These are phyloP conservation scores for Cephonodes hylas DNA, from an alignment of 2,888 invertebrate genomes.

Conservation along the genomic window DNA sequence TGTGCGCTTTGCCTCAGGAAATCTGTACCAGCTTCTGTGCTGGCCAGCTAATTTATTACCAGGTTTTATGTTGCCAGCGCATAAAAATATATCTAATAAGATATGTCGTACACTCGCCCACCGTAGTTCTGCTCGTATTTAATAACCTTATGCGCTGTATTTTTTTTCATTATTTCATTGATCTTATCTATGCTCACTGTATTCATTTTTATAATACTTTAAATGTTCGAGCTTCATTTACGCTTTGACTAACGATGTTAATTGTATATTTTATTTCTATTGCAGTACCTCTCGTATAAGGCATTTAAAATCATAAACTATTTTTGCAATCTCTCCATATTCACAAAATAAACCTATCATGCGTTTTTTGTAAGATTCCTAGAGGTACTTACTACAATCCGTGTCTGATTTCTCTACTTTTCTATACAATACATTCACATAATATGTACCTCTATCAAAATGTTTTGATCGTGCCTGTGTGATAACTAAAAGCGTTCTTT, in stretches of 20 bases:
- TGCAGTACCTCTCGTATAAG: too few relatives aligned
- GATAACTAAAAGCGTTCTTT: background rate
- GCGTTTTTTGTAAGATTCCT: too few relatives aligned
- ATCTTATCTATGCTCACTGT: background rate
- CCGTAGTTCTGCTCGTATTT: background rate
- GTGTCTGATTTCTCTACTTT: too few relatives aligned
- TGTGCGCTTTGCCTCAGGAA: slow-evolving; percentile 60
- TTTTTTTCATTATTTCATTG: background rate
- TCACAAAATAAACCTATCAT: too few relatives aligned
- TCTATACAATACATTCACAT: too few relatives aligned
- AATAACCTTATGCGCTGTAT: background rate
- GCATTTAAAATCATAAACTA: too few relatives aligned
- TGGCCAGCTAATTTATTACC: slow-evolving; percentile 21
- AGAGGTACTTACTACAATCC: too few relatives aligned
- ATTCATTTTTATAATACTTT: background rate
- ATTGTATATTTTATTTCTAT: too few relatives aligned
- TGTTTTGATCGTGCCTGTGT: background rate
- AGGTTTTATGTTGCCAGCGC: slow-evolving; percentile 16
- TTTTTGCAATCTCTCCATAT: too few relatives aligned
- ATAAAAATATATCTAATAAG: slow-evolving; percentile 16
- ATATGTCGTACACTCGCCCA: slow-evolving; percentile 15
- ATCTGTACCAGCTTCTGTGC: slow-evolving; percentile 63
- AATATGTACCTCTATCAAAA: background rate
- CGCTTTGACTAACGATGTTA: too few relatives aligned
- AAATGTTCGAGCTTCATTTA: too few relatives aligned